These are phyloP conservation scores for Volucella inanis DNA, from an alignment of 2,888 invertebrate genomes.

Conservation along the genomic window DNA sequence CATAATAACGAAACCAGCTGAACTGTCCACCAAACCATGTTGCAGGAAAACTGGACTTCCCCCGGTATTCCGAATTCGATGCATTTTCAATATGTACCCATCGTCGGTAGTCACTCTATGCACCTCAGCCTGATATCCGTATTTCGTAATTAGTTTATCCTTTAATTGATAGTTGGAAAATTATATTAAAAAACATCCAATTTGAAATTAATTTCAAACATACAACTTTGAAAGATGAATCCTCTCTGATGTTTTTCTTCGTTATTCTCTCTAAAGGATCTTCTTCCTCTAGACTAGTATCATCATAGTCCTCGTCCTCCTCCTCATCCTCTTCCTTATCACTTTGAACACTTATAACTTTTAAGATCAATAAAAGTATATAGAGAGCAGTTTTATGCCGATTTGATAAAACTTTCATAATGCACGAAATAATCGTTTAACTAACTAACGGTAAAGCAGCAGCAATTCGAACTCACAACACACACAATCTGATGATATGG, in stretches of 20 bases:
- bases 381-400: conserved; percentile 56
- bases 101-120: conserved; percentile 88
- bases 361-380: conserved; percentile 55
- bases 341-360: conserved; percentile 44
- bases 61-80: conserved; percentile 86
- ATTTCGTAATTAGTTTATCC: conserved; percentile 85
- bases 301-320: conserved; percentile 79
- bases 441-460: conserved; percentile 37
- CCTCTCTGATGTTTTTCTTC: conserved; percentile 80
- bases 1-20: conserved; percentile 89
- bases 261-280: conserved; percentile 79
- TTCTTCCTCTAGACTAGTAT: conserved; percentile 80
- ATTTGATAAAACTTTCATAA: conserved; percentile 70
- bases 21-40: conserved; percentile 89
- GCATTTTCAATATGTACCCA: conserved; percentile 90
- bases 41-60: conserved; percentile 86
- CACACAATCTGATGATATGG: neutral
- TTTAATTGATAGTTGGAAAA: conserved; percentile 50
- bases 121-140: conserved; percentile 87
- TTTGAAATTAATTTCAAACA: conserved; percentile 47
- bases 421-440: conserved; percentile 50
- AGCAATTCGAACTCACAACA: conserved; percentile 25
- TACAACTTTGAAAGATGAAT: conserved; percentile 80
- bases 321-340: conserved; percentile 79
- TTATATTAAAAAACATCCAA: neutral